Base-by-base conservation (phyloP, 2,113 vertebrate species). In the Lepidothrix coronata region DNA sequence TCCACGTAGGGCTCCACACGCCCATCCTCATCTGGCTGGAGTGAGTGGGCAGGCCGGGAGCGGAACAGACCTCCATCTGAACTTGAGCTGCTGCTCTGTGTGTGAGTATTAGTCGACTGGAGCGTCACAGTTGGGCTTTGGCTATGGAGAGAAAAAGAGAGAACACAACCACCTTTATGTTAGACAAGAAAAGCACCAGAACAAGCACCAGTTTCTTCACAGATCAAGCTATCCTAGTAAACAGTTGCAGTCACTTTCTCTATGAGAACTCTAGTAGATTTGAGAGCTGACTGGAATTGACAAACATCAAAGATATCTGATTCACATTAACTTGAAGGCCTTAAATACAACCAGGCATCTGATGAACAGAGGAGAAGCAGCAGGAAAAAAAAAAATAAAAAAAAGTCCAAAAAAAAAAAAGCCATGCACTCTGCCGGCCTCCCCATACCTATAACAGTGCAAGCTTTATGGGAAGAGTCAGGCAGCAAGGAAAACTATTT, bases 41-140 rank as follows among this genome's bases (percentile, higher is more conserved):
- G 99, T 0, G 99, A 99, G 97, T 99, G 99, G 51, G 98, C 98
- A 0, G 99, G 99, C 14, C 99, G 97, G 83, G 99, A 99, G 39
- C 99, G 98, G 96, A 99, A 99, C 49, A 99, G 98, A 85, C 99
- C 99, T 18, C 99, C 98, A 0, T 98, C 99, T 1, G 99, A 99
- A 54, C 99, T 99, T 2, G 99, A 99, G 98, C 99, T 99, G 98
- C 99, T 99, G 95, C 99, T 99, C 98, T 99, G 99, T 3, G 99
- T 99, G 97, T 99, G 99, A 1, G 99, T 99, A 95, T 99, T 99
- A 73, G 99, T 99, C 16, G 99, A 99, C 98, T 99, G 99, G 51
- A 99, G 98, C 1, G 99, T 99, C 96, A 99, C 98, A 2, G 99
- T 99, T 43, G 99, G 99, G 94, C 99, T 99, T 98, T 99, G 99